Base-by-base conservation (phyloP, 2,888 invertebrate species). In the Agrotis exclamationis region DNA sequence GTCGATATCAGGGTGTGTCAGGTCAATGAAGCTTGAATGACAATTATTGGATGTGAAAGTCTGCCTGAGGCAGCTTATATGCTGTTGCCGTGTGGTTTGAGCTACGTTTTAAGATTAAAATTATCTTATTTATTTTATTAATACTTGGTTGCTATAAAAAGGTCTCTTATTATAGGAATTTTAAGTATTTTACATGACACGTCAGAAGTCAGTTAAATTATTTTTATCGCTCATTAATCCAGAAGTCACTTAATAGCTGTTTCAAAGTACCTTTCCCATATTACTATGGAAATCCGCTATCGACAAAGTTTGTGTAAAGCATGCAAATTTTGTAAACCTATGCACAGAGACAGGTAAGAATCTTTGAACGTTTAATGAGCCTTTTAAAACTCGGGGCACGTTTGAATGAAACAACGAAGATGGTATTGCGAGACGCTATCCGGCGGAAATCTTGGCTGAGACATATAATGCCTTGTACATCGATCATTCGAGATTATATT, bases 351-450 rank as follows among this genome's bases (percentile, higher is more conserved):
- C 71, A 79, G 72, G 68, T 72, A 82, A 71, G 79, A 74, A 80
- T 83, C 72, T 68, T 78, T 71, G 53, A 75, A 63, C 72, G 73
- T 82, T 89, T 89, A 90, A 94, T 92, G 88, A 90, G 89, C 77
- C 89, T 90, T 92, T 94, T 93, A 91, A 91, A 90, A 94, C 88
- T 83, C 94, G 73, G 83, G 85, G 87, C 94, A 94, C 94, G 93
- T 86, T 87, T 84, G 84, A 89, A 88, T 90, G 87, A 90, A 88
- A 90, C 88, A 88, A 90, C 90, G 84, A 88, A 87, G 87, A 89
- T 84, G 88, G 86, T 86, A 89, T 89, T 79, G 89, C 86, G 84
- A 91, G 91, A 90, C 72, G 62, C 89, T 92, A 91, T 93, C 93
- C 93, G 93, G 85, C 93, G 95, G 94, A 94, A 90, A 91, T 88